Evolutionary conservation across 1,140 invertebrate genomes (phyloP), one percentile per base, ranked within the genome.

Genomic region (Octopus bimaculoides): DNA sequence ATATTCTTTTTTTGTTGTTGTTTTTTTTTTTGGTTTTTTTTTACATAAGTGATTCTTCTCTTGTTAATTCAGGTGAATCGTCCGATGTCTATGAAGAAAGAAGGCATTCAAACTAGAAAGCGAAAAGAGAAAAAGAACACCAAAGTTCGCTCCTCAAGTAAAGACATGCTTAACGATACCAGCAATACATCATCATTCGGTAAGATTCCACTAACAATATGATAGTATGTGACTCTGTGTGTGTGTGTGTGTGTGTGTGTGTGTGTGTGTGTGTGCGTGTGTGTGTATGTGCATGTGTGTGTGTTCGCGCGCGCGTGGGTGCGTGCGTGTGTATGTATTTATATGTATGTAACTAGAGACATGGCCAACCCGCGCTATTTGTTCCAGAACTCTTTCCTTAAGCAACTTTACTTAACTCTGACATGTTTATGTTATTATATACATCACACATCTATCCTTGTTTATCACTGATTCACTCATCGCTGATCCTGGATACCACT

Each of bases 41-140:
- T 1, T 41, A 41, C 26, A 41, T 41, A 41, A 41, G 26, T 41
- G 12, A 66, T 12, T n/a, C 61, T 74, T 73, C 69, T 52, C 77
- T 77, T 78, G 54, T 56, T 80, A 73, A 56, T 78, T 54, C 77
- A 91, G 90, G 87, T 90, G 8, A 85, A 90, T 82, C 86, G 96
- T 82, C 97, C 97, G 1, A 87, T 97, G 83, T 95, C 97, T 0
- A 98, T 99, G 97, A 93, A 96, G 54, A 99, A 99, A 89, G 97
- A 98, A 86, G 96, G 95, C 9, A 97, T 97, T 75, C 97, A 99
- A 88, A 99, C 97, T 7, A 91, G 97, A 77, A 98, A 98, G 89
- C 92, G 97, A 75, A 98, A 98, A 88, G 96, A 96, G 26, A 88
- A 84, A 78, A 82, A 80, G 41, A 20, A 54, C 20, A 61, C 6